phyloP scores from a whole-genome alignment of 2,888 invertebrate genomes.

The Archips xylosteana region DNA sequence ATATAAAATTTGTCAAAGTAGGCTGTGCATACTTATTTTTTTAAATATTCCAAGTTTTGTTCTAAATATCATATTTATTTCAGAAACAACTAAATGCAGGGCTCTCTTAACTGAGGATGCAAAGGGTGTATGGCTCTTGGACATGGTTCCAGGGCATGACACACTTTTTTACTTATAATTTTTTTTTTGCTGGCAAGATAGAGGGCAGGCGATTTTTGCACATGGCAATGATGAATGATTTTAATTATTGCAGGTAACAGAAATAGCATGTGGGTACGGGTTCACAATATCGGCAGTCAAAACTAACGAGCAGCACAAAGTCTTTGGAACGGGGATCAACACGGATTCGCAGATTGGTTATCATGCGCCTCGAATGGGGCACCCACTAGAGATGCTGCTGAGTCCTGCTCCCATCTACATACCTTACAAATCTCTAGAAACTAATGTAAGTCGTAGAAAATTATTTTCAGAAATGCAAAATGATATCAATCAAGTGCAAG shows the following conservation, averaged over 20 bases:
- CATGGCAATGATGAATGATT: not conserved
- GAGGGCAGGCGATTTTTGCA: too few species aligned
- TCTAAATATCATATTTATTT: too few species aligned
- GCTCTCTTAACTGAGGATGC: too few species aligned
- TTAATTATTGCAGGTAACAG: slow-evolving; percentile 83
- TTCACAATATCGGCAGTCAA: slow-evolving; percentile 92
- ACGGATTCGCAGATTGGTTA: slow-evolving; percentile 96
- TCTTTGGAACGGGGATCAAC: slow-evolving; percentile 96
- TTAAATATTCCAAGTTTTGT: too few species aligned
- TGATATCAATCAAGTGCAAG: too few species aligned
- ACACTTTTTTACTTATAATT: too few species aligned
- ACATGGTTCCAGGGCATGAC: too few species aligned
- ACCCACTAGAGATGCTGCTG: slow-evolving; percentile 88
- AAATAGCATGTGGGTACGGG: slow-evolving; percentile 95
- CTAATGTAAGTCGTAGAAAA: slow-evolving; percentile 75
- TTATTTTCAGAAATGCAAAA: too few species aligned
- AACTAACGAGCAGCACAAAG: slow-evolving; percentile 86
- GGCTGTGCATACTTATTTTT: not conserved
- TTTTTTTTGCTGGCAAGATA: too few species aligned
- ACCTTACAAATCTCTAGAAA: slow-evolving; percentile 86
- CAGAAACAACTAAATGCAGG: too few species aligned
- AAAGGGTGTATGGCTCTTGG: too few species aligned
- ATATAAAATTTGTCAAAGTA: not conserved
- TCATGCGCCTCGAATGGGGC: slow-evolving; percentile 86
- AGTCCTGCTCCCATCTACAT: slow-evolving; percentile 90